These are phyloP conservation scores for Halesus radiatus DNA, from an alignment of 1,140 invertebrate genomes.

Conservation along the genomic window DNA sequence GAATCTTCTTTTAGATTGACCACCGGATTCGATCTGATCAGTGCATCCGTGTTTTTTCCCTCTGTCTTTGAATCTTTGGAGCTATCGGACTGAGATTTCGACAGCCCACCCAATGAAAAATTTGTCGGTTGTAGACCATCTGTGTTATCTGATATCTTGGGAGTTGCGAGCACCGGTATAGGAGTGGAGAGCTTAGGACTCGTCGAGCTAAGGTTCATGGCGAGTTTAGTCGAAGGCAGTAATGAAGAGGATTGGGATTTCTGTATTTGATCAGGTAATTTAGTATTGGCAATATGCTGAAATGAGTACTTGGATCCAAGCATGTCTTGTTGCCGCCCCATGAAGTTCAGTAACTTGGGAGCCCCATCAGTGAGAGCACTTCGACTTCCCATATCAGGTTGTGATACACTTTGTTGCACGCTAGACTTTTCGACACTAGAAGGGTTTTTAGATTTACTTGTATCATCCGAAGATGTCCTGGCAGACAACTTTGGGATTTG, in stretches of 20 bases:
- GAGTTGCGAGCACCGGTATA: conserved; percentile 37
- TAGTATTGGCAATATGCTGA: conserved; percentile 51
- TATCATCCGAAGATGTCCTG: conserved; percentile 63
- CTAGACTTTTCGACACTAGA: conserved; percentile 44
- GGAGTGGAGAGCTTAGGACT: conserved; percentile 49
- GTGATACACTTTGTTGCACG: conserved; percentile 14
- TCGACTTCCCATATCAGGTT: conserved; percentile 37
- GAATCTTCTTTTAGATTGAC: conserved; percentile 42
- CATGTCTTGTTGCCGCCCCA: conserved; percentile 49
- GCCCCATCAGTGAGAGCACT: conserved; percentile 29
- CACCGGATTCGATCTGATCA: conserved; percentile 39
- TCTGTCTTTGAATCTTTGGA: conserved; percentile 49
- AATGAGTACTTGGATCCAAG: conserved; percentile 51
- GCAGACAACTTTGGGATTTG: conserved; percentile 87
- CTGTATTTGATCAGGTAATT: conserved; percentile 50
- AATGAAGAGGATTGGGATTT: conserved; percentile 47
- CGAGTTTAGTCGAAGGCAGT: conserved; percentile 39
- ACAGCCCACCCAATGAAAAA: conserved; percentile 49
- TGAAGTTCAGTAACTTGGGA: conserved; percentile 51
- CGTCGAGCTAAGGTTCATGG: conserved; percentile 38
- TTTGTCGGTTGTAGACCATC: conserved; percentile 43
- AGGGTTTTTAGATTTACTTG: conserved; percentile 50
- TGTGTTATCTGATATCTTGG: conserved; percentile 42
- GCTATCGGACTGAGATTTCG: conserved; percentile 48
- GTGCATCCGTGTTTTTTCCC: conserved; percentile 36